Base-by-base conservation (phyloP, 2,113 vertebrate genomes). In the Corvus cornix region DNA sequence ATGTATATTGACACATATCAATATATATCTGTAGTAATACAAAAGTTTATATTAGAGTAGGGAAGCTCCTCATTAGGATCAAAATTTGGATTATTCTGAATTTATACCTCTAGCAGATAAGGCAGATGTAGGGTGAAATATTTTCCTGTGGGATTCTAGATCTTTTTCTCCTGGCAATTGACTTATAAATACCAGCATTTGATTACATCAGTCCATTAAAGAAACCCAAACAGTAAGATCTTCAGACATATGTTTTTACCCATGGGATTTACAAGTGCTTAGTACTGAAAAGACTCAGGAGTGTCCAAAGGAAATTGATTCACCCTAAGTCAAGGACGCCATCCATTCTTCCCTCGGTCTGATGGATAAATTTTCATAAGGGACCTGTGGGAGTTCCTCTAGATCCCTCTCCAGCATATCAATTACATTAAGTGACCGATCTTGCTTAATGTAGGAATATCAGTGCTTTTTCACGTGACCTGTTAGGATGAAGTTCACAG, bases 191-290 rank as follows among this genome's bases (percentile, higher is more conserved):
- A 26, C 15, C 59, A 60, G 4, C 4, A 22, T 51, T 62, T 83
- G 13, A 33, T 90, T 6, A 44, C 35, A 85, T 24, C 26, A 46
- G 37, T 46, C 37, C 11, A 6, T 58, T 56, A 31, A 52, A 62
- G 64, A 33, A 8, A 0, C 12, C 1, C 8, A 41, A 33, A 41
- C 4, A 51, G 2, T 58, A 77, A 80, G 27, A 4, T 48, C 18
- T 80, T 77, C 52, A 63, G 37, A 30, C 7, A 49, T 9, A 19
- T 2, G 24, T 44, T 74, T 64, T 41, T 59, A 22, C 43, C 6
- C 52, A 37, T 26, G 21, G 22, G 31, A 48, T 35, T 86, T 78
- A 9, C 0, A 44, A 67, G 6, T 62, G 19, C 17, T 89, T 84
- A 7, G 2, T 48, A 56, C 27, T 67, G 48, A 51, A 90, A 84